Evolutionary conservation across 2,797 vertebrate species (phyloP).

Genomic region (Buphagus erythrorhynchus): DNA sequence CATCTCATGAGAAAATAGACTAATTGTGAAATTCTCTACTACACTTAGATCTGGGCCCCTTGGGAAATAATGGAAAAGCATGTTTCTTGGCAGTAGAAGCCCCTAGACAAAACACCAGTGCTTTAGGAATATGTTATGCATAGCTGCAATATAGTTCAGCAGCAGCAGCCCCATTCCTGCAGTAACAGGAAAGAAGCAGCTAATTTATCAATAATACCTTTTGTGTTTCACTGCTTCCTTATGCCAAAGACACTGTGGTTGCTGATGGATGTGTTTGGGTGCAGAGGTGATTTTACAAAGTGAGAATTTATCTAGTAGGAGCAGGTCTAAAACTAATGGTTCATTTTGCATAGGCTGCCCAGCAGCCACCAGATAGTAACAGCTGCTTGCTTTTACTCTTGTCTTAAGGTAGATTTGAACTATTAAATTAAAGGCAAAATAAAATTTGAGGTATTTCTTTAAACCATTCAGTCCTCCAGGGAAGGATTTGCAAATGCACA

Average conservation of each 20-base stretch:
- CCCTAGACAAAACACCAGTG: constrained; percentile 33
- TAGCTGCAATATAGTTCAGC: constrained; percentile 12
- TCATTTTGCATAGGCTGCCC: neutral
- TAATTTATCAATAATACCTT: neutral
- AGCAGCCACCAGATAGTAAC: neutral
- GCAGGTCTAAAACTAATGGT: neutral
- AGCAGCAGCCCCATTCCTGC: neutral
- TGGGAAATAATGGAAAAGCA: constrained; percentile 47
- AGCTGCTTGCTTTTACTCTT: neutral
- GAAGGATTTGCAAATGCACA: constrained; percentile 11
- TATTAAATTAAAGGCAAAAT: constrained; percentile 30
- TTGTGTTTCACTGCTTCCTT: neutral
- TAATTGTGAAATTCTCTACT: constrained; percentile 60
- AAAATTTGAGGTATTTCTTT: constrained; percentile 12
- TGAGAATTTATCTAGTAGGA: neutral
- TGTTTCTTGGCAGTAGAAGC: neutral
- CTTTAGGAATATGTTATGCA: constrained; percentile 28
- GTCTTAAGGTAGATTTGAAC: neutral
- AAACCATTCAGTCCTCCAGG: neutral
- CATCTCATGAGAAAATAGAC: constrained; percentile 59
- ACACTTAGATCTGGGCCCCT: constrained; percentile 3
- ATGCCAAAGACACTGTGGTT: neutral
- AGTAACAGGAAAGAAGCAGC: neutral
- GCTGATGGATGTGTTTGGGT: neutral
- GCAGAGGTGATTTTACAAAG: constrained; percentile 19